Percentiles rank a stretch among this genome's conserved stretches.
Conservation (phyloP, 2,113 vertebrate species). For the Carassius gibelio region DNA sequence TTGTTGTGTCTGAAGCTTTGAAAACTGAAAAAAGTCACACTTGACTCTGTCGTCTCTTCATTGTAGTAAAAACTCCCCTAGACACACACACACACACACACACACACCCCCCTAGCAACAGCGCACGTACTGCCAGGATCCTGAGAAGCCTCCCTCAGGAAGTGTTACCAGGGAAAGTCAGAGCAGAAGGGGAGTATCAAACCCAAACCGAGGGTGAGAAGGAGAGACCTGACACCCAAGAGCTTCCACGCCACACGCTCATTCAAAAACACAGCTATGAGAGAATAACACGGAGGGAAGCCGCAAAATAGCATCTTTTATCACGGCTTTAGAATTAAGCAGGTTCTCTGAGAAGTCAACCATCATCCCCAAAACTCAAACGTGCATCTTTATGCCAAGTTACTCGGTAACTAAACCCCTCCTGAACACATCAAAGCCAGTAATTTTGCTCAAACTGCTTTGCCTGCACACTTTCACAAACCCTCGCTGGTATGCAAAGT, state of each 20-base stretch:
- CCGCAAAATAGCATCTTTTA: background rate
- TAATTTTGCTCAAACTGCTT: slow-evolving; percentile 5
- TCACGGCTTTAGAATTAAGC: background rate
- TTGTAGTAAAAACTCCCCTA: slow-evolving; percentile 26
- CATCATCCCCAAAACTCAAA: background rate
- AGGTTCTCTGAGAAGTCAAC: background rate
- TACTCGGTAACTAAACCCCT: background rate
- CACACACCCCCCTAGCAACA: slow-evolving; percentile 67
- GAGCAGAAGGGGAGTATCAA: slow-evolving; percentile 49
- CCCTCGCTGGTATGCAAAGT: slow-evolving; percentile 26
- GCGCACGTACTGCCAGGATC: slow-evolving; percentile 63
- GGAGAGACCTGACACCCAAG: slow-evolving; percentile 16
- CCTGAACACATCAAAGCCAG: slow-evolving; percentile 51
- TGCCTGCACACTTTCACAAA: slow-evolving; percentile 42
- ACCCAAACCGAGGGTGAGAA: slow-evolving; percentile 44
- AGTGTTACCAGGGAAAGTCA: slow-evolving; percentile 65
- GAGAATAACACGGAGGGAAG: too few relatives aligned
- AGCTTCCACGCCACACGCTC: slow-evolving; percentile 1
- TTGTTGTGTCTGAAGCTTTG: slow-evolving; percentile 55
- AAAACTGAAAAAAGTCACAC: slow-evolving; percentile 55
- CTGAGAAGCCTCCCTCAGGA: slow-evolving; percentile 63
- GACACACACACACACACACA: slow-evolving; percentile 35
- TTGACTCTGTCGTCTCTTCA: slow-evolving; percentile 42
- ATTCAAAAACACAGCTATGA: slow-evolving; percentile 12
- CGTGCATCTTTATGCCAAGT: background rate